Percentiles rank a stretch among this genome's conserved stretches.
These are phyloP conservation scores for Volucella inflata DNA, from an alignment of 2,888 invertebrate species.

Conservation along the genomic window DNA sequence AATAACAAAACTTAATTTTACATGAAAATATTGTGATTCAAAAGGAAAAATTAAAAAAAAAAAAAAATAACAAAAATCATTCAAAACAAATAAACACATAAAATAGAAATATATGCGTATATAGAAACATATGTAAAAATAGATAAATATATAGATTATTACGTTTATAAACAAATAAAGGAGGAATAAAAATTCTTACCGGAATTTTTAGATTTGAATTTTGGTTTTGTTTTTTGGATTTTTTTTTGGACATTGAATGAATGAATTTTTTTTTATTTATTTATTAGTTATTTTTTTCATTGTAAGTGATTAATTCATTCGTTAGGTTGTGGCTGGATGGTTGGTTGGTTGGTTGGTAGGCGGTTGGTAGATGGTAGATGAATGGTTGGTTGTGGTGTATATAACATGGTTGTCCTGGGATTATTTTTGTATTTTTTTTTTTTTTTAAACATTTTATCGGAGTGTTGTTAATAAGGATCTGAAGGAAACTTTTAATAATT, in stretches of 20 bases:
- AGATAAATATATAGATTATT: conserved; percentile 51
- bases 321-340: conserved; percentile 74
- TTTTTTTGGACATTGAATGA: conserved; percentile 72
- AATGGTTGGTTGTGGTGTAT: conserved; percentile 84
- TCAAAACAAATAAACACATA: conserved; percentile 44
- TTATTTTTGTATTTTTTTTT: conserved; percentile 78
- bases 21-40: conserved; percentile 9
- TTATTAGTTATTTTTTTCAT: conserved; percentile 38
- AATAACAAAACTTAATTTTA: conserved; percentile 11
- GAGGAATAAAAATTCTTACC: conserved; percentile 80
- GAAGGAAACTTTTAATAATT: conserved; percentile 55
- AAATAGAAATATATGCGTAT: conserved; percentile 5
- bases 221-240: conserved; percentile 74
- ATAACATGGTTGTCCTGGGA: conserved; percentile 83
- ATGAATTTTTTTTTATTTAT: conserved; percentile 55
- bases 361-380: conserved; percentile 81
- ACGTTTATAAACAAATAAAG: conserved; percentile 70
- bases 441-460: conserved; percentile 45
- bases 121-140: conserved; percentile 11
- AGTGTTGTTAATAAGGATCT: conserved; percentile 73
- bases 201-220: conserved; percentile 79
- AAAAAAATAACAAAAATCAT: conserved; percentile 37
- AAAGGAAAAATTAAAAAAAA: conserved; percentile 34
- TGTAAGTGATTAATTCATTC: conserved; percentile 65
- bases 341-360: conserved; percentile 75